Percentiles rank a stretch among this genome's conserved stretches.
These are phyloP conservation scores for Cheilosia pagana DNA, from an alignment of 2,888 invertebrate genomes.

Conservation along the genomic window DNA sequence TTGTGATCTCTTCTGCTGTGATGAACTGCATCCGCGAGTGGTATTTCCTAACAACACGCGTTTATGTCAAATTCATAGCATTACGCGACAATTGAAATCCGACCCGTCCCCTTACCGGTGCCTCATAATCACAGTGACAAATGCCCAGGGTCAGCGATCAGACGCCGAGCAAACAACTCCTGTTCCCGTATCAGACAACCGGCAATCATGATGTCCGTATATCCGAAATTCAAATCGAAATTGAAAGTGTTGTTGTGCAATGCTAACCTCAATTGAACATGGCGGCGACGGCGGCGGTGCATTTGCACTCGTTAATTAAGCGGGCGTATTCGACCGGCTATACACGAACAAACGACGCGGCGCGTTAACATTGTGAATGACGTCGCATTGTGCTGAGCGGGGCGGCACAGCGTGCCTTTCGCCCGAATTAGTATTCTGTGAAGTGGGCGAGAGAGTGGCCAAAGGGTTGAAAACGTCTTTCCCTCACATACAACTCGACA, in stretches of 20 bases:
- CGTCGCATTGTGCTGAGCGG: constrained; percentile 1
- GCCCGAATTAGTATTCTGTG: constrained; percentile 44
- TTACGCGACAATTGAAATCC: constrained; percentile 5
- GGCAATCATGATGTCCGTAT: not conserved
- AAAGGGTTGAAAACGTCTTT: constrained; percentile 56
- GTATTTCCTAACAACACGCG: not conserved
- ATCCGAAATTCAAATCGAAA: constrained; percentile 39
- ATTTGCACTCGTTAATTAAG: constrained; percentile 58
- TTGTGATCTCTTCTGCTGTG: too few species aligned
- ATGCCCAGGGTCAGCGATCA: not conserved
- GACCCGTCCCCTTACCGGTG: not conserved
- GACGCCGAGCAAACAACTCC: constrained; percentile 2
- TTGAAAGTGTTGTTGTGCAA: constrained; percentile 67
- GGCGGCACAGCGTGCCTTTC: not conserved
- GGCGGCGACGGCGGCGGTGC: constrained; percentile 14
- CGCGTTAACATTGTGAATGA: constrained; percentile 1
- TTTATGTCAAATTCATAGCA: not conserved
- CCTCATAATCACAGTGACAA: constrained; percentile 11
- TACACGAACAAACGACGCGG: not conserved
- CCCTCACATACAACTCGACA: constrained; percentile 19
- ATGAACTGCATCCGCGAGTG: too few species aligned
- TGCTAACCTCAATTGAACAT: constrained; percentile 7
- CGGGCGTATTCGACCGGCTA: constrained; percentile 1
- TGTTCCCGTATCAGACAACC: constrained; percentile 22
- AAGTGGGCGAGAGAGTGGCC: constrained; percentile 22